Base-by-base conservation (phyloP, 2,888 invertebrate species). In the Cancer borealis region DNA sequence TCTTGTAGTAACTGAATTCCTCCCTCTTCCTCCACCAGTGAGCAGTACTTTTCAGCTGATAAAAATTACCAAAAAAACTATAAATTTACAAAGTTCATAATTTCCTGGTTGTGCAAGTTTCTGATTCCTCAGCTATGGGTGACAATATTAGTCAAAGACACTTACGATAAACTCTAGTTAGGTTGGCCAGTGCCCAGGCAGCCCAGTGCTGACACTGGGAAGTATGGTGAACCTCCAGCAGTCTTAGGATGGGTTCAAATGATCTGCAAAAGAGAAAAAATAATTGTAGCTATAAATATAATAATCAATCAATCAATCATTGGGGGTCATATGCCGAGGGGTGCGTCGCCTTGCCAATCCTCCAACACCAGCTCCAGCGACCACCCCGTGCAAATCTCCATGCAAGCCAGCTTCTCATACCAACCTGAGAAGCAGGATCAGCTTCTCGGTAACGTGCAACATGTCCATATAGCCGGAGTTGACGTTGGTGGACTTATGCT, bases 161-260 rank as follows among this genome's bases (percentile, higher is more conserved):
- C 98, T 98, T 97, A 98, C 98, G 98, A 96, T 99, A 98, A 49
- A 99, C 98, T 95, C 97, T 98, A 91, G 99, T 99, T 95, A 99
- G 97, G 97, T 99, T 99, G 91, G 99, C 99, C 95, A 99, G 97
- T 0, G 99, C 99, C 99, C 99, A 99, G 10, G 98, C 98, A 3
- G 99, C 99, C 99, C 99, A 99, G 96, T 98, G 98, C 96, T 99
- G 99, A 96, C 99, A 99, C 96, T 98, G 98, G 0, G 98, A 98
- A 0, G 99, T 99, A 96, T 99, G 98, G 96, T 98, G 98, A 93
- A 98, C 98, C 95, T 97, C 97, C 89, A 99, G 97, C 95, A 99
- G 97, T 95, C 98, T 97, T 46, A 99, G 97, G 95, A 99, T 99
- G 0, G 99, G 99, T 96, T 98, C 98, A 97, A 99, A 99, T 54